Base-by-base conservation (phyloP, 2,888 invertebrate genomes). In the Xestia sexstrigata region DNA sequence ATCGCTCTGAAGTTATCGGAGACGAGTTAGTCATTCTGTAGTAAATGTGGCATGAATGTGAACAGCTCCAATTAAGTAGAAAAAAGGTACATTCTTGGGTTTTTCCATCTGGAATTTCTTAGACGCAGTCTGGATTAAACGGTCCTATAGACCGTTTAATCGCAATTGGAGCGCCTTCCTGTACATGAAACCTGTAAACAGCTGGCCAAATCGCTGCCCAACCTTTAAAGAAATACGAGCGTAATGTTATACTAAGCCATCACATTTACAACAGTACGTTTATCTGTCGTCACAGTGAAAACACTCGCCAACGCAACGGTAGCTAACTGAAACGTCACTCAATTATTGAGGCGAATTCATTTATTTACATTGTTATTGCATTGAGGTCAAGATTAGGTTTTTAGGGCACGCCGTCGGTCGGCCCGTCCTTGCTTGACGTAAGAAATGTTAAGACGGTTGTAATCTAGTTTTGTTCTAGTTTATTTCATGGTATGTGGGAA, bases 311-410 rank as follows among this genome's bases (percentile, higher is more conserved):
- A 65, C 23, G 11, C n/a, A n/a, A 65, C 17, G 8, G 69, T 60
- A 65, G 67, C 55, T 15, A 52, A 65, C 68, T 52, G 47, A 62
- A 74, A 47, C 62, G 70, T 63, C 62, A 72, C 75, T 52, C 26
- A 63, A 60, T 67, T 42, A 79, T 82, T 78, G 78, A 82, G 47
- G 79, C 63, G 76, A 67, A 76, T 60, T 76, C 73, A 73, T 79
- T 76, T 81, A 81, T 77, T 76, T 78, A 70, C 83, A 76, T 78
- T 81, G 74, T 86, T 83, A 76, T 52, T 76, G 52, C 67, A 74
- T 79, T 72, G 71, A 78, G 86, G 84, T 82, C 85, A 82, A 89
- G 82, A 83, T 78, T 83, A 87, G 71, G 82, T 89, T 82, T 88
- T 82, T 86, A 77, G 83, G 74, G 68, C 84, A 70, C 47, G 17